Base-by-base conservation (phyloP, 2,888 invertebrate genomes). In the Lasioglossum marginatum region DNA sequence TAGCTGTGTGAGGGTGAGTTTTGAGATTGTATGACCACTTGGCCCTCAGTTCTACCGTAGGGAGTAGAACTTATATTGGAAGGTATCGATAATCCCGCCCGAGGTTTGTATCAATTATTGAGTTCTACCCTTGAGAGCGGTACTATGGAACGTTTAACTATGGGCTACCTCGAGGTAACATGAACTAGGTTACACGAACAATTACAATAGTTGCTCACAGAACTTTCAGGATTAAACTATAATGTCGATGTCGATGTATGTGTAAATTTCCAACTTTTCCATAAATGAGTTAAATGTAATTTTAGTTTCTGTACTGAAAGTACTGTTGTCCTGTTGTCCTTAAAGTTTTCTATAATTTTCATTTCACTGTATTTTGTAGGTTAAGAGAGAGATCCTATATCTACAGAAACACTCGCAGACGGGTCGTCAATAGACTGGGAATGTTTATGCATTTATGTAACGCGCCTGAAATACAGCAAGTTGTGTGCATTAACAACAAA, bases 1-100 rank as follows among this genome's bases (percentile, higher is more conserved):
- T 57, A 12, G 6, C 57, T n/a, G 12, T 27, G 14, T 0, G 4
- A 27, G 27, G 1, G 14, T 12, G 60, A 60, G n/a, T 27, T 60
- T 60, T 60, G 27, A 60, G 60, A 60, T 60, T 4, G n/a, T 27
- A 27, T 14, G 27, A 27, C 60, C 60, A 60, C 60, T 60, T 60
- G 27, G 27, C 23, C 23, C 3, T 52, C 10, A 5, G 27, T 60
- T 60, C 60, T 60, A 27, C 60, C 60, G 14, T 60, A 60, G 60
- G 60, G 60, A 60, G 27, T 60, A 27, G 27, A 60, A 60, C 60
- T 60, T 60, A 60, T 52, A 52, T 52, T 52, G 52, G 52, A 52
- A 23, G 23, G 52, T 23, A 60, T 60, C 60, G 60, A 60, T 60
- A 27, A 60, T 52, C 52, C 52, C 52, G 52, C 27, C 60, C n/a